Evolutionary conservation across 2,888 invertebrate genomes (phyloP).

Genomic region (Gibbula magus): DNA sequence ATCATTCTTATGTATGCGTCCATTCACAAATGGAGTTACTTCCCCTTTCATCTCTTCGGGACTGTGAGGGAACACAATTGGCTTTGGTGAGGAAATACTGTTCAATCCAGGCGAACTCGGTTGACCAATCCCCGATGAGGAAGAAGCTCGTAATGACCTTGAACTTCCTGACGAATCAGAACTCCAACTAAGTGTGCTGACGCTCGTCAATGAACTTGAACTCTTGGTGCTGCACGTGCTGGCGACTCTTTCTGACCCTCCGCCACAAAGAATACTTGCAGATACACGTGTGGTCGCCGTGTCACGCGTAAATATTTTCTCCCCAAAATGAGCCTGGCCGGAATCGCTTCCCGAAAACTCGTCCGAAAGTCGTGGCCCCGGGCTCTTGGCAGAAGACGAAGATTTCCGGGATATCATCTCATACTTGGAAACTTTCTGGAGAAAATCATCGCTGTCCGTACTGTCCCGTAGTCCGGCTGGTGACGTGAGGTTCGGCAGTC

Average conservation of each 20-base stretch:
- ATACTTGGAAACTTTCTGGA: slow-evolving; percentile 87
- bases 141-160: slow-evolving; percentile 9
- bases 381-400: slow-evolving; percentile 43
- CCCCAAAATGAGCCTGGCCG: slow-evolving; percentile 54
- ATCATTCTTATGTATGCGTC: not conserved
- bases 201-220: slow-evolving; percentile 67
- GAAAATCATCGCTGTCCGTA: slow-evolving; percentile 79
- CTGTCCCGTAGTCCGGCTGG: slow-evolving; percentile 45
- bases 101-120: slow-evolving; percentile 22
- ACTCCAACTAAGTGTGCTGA: slow-evolving; percentile 56
- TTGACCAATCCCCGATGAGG: slow-evolving; percentile 28
- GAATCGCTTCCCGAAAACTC: not conserved
- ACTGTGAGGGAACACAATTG: slow-evolving; percentile 11
- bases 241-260: slow-evolving; percentile 42
- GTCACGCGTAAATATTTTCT: slow-evolving; percentile 70
- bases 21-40: not conserved
- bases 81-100: not conserved
- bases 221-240: slow-evolving; percentile 59
- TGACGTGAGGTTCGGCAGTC: slow-evolving; percentile 29
- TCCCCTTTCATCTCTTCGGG: not conserved
- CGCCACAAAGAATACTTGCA: slow-evolving; percentile 54
- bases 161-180: slow-evolving; percentile 47
- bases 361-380: not conserved
- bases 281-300: slow-evolving; percentile 69
- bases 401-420: slow-evolving; percentile 74